Evolutionary conservation across 1,140 invertebrate species (phyloP).

Genomic region (Monochamus saltuarius): DNA sequence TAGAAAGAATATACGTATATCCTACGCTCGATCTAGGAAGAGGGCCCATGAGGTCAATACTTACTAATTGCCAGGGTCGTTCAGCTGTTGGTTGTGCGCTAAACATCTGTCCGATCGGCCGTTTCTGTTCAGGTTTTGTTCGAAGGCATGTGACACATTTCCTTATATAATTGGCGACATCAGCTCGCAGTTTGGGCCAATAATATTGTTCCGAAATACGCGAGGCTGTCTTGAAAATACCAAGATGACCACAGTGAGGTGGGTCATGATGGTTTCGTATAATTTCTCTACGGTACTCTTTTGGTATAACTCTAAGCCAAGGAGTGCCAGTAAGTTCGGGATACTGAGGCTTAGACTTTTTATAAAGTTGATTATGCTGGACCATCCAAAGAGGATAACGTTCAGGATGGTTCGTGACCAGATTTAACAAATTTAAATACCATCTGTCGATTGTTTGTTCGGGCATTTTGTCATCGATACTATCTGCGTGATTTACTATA

Average conservation of each 20-base stretch:
- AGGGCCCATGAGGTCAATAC: conserved; percentile 16
- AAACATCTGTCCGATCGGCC: conserved; percentile 17
- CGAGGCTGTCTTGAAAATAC: conserved; percentile 29
- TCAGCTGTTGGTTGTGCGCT: not conserved
- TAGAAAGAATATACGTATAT: conserved; percentile 14
- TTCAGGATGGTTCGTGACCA: not conserved
- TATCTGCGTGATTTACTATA: no score
- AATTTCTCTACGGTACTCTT: conserved; percentile 1
- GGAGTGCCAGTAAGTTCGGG: not conserved
- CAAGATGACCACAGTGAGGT: conserved; percentile 28
- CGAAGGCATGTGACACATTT: conserved; percentile 8
- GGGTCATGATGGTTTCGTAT: conserved; percentile 16
- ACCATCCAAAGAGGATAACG: not conserved
- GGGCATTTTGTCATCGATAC: no score
- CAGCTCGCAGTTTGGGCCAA: conserved; percentile 21
- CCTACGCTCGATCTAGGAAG: conserved; percentile 8
- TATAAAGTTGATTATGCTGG: not conserved
- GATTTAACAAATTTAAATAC: not conserved
- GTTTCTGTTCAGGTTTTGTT: conserved; percentile 18
- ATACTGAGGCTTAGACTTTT: not conserved
- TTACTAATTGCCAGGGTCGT: conserved; percentile 21
- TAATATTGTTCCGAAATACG: conserved; percentile 16
- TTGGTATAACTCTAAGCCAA: not conserved
- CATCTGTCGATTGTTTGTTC: not conserved
- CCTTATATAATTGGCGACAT: conserved; percentile 16